Evolutionary conservation across 2,888 invertebrate species (phyloP), one percentile per base, ranked within the genome.

Genomic region (Thymelicus lineola): DNA sequence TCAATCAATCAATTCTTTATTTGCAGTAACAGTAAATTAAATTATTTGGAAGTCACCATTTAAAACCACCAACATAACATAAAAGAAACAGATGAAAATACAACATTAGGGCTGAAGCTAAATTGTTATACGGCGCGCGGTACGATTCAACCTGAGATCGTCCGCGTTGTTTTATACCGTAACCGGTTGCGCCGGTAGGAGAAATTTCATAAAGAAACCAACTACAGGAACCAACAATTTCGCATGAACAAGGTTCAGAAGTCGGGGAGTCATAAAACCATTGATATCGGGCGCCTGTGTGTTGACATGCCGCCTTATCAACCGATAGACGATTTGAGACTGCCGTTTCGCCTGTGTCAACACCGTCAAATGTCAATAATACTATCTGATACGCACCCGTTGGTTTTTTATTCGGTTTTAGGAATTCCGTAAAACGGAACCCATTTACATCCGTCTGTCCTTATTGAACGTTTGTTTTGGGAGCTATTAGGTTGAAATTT

Each of bases 321-420:
- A 78, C 76, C 76, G 82, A 83, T 92, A 92, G 92, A 92, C 92
- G 87, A 86, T 83, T 88, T 87, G 87, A 81, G 92, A 91, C 92
- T 93, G 92, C 93, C 93, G 93, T 91, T 92, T 92, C 86, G 91
- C 88, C 90, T 85, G 84, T 80, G 91, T 90, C 87, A 92, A 93
- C 89, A 91, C 80, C 75, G 84, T 85, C 86, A 82, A 85, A 86
- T 88, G 91, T 93, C 91, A 91, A 93, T 84, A 92, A 79, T 84
- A 15, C 82, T 91, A 92, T 90, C 92, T 83, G 92, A 90, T 92
- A 92, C 82, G 86, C 80, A 82, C 79, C 82, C 86, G 86, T 87
- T 86, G 84, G 82, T 87, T 89, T 90, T 81, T 69, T 68, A 61
- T 35, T 68, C 61, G 62, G 63, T 58, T 78, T 75, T 84, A 17